Evolutionary conservation across 2,888 invertebrate species (phyloP).

Genomic region (Rhogogaster chlorosoma): DNA sequence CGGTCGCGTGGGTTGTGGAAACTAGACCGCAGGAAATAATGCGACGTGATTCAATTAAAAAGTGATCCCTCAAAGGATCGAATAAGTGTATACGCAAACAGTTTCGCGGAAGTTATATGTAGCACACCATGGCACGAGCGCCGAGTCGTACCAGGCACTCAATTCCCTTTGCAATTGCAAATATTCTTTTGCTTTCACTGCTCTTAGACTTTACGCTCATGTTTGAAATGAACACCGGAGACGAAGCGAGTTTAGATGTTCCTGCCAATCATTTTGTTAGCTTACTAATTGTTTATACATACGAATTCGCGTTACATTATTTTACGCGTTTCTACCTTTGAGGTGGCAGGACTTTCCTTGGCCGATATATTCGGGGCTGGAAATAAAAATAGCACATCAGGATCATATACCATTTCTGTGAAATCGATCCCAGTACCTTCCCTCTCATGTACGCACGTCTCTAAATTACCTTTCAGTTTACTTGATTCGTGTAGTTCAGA

Average conservation of each 20-base stretch:
- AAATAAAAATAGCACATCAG: not conserved
- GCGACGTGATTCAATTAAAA: slow-evolving; percentile 56
- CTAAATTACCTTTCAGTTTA: slow-evolving; percentile 2
- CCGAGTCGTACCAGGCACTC: not conserved
- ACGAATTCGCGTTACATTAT: not conserved
- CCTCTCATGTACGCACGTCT: not conserved
- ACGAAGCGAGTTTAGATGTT: not conserved
- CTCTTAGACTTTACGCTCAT: not conserved
- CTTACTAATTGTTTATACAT: slow-evolving; percentile 6
- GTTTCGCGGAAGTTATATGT: not conserved
- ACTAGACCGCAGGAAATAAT: slow-evolving; percentile 25
- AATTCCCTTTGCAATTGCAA: slow-evolving; percentile 28
- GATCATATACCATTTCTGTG: not conserved
- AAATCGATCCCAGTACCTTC: not conserved
- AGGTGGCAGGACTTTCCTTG: not conserved
- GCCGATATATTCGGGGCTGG: not conserved
- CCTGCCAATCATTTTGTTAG: slow-evolving; percentile 2
- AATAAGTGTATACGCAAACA: slow-evolving; percentile 36
- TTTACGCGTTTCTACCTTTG: not conserved
- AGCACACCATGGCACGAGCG: not conserved
- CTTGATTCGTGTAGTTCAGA: not conserved
- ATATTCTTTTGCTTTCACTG: slow-evolving; percentile 12
- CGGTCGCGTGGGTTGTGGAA: not conserved
- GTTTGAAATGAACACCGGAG: not conserved
- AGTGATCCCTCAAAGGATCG: slow-evolving; percentile 59